Evolutionary conservation across 2,797 vertebrate genomes (phyloP).

Genomic region (Pseudochromis fuscus): DNA sequence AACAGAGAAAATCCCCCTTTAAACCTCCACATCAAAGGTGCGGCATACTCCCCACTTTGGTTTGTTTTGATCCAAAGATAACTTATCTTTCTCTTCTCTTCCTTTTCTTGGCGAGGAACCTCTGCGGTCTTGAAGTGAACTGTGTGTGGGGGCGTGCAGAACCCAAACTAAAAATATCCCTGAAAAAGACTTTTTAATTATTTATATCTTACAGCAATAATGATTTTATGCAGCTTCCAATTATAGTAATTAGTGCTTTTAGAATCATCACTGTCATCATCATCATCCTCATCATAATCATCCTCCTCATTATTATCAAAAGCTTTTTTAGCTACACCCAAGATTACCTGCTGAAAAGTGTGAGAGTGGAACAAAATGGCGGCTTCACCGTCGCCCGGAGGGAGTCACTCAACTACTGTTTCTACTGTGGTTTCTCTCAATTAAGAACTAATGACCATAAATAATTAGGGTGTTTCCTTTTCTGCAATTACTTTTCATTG

Average conservation of each 20-base stretch:
- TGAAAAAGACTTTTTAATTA: conserved; percentile 52
- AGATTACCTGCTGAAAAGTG: conserved; percentile 25
- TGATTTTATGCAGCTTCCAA: conserved; percentile 66
- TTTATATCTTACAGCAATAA: conserved; percentile 63
- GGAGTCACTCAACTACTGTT: conserved; percentile 44
- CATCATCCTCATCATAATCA: conserved; percentile 13
- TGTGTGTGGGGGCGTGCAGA: not conserved
- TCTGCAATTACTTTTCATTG: conserved; percentile 63
- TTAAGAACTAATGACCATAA: conserved; percentile 66
- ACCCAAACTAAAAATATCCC: conserved; percentile 54
- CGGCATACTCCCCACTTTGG: conserved; percentile 61
- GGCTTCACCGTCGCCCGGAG: conserved; percentile 38
- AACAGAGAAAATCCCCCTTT: conserved; percentile 75
- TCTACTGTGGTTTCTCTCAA: conserved; percentile 55
- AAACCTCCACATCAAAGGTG: conserved; percentile 68
- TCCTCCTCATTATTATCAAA: conserved; percentile 4
- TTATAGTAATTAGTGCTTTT: conserved; percentile 58
- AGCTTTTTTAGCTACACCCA: conserved; percentile 24
- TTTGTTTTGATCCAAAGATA: conserved; percentile 75
- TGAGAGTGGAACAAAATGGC: conserved; percentile 51
- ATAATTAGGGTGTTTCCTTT: conserved; percentile 63
- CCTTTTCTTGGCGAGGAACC: conserved; percentile 47
- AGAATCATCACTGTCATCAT: conserved; percentile 53
- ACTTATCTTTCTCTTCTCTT: conserved; percentile 41
- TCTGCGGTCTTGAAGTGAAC: conserved; percentile 30